A percentile compares a stretch with the other conserved stretches of the same genome.
Evolutionary conservation across 2,797 vertebrate species (phyloP).

Genomic region (Tangara arthus): DNA sequence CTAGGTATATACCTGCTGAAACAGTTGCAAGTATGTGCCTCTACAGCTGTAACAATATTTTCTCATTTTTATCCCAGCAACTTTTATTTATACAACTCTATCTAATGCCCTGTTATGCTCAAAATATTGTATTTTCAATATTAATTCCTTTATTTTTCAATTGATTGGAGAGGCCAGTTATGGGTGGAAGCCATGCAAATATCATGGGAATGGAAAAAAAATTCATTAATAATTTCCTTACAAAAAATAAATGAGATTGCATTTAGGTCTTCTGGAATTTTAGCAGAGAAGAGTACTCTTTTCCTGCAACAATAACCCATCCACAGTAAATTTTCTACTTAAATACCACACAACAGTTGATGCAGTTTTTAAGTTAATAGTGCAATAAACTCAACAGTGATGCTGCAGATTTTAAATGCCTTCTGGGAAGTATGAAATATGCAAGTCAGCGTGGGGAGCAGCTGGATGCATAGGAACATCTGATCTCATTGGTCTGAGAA

Average conservation of each 20-base stretch:
- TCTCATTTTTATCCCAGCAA: neutral
- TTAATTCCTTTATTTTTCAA: neutral
- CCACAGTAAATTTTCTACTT: slow-evolving; percentile 5
- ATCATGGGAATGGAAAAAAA: neutral
- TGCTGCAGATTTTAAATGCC: slow-evolving; percentile 40
- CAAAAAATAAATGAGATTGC: neutral
- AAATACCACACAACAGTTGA: slow-evolving; percentile 13
- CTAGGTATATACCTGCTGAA: neutral
- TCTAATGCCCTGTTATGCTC: neutral
- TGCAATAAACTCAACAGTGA: slow-evolving; percentile 63
- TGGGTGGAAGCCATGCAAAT: neutral
- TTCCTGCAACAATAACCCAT: neutral
- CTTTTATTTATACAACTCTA: neutral
- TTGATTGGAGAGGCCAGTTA: neutral
- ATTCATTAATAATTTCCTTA: neutral
- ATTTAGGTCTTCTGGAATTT: neutral
- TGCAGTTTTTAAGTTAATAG: slow-evolving; percentile 61
- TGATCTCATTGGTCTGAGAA: slow-evolving; percentile 3
- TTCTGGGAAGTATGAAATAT: slow-evolving; percentile 34
- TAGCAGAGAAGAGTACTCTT: neutral
- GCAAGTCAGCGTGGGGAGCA: slow-evolving; percentile 37
- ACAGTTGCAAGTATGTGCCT: neutral
- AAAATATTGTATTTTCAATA: neutral
- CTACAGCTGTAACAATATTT: neutral
- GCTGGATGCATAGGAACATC: slow-evolving; percentile 42